phyloP scores from a whole-genome alignment of 2,888 invertebrate species.

The Tenthredo distinguenda region DNA sequence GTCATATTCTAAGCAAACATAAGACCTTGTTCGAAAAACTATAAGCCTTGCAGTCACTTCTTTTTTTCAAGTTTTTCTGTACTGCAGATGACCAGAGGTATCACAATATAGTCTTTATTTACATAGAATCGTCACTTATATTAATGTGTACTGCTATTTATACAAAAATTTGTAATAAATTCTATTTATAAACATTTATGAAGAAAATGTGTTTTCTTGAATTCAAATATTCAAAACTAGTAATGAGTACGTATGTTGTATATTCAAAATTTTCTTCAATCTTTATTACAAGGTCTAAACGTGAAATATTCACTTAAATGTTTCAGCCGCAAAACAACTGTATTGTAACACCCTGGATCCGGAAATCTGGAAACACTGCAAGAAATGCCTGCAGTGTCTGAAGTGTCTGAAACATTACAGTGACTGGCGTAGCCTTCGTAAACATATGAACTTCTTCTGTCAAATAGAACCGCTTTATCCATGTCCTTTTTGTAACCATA shows the following conservation, averaged over 20 bases:
- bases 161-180: slow-evolving; percentile 22
- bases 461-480: slow-evolving; percentile 67
- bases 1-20: slow-evolving; percentile 34
- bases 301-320: slow-evolving; percentile 51
- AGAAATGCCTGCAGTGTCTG: slow-evolving; percentile 65
- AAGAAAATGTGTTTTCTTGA: neutral
- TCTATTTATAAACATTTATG: neutral
- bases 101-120: neutral
- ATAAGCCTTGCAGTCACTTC: neutral
- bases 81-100: neutral
- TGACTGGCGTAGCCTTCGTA: slow-evolving; percentile 69
- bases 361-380: slow-evolving; percentile 67
- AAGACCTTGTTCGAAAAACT: neutral
- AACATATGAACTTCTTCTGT: slow-evolving; percentile 72
- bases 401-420: slow-evolving; percentile 68
- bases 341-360: slow-evolving; percentile 68
- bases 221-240: neutral
- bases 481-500: slow-evolving; percentile 68
- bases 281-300: neutral
- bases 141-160: slow-evolving; percentile 12
- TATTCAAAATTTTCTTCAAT: neutral
- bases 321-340: slow-evolving; percentile 65
- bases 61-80: neutral
- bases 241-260: neutral
- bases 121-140: neutral